Percentiles rank a stretch among this genome's conserved stretches.
Evolutionary conservation across 1,140 invertebrate genomes (phyloP).

Genomic region (Adelges cooleyi): DNA sequence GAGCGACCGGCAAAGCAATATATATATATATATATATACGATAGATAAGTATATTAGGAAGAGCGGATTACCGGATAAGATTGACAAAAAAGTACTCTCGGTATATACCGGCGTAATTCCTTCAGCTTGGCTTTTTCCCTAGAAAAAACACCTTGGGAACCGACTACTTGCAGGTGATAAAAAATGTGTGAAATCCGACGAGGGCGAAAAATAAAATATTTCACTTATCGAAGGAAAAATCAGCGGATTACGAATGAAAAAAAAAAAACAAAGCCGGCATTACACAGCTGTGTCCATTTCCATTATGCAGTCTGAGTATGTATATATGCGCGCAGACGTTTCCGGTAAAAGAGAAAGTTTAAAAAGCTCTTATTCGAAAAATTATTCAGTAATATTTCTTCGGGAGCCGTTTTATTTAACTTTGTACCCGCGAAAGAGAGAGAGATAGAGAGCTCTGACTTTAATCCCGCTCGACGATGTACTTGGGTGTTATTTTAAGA

Average conservation of each 20-base stretch:
- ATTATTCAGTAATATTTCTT: constrained; percentile 25
- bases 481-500: no score
- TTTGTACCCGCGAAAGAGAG: background rate
- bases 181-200: constrained; percentile 1
- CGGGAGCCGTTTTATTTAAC: constrained; percentile 10
- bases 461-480: constrained; percentile 16
- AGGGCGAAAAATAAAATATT: background rate
- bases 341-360: constrained; percentile 11
- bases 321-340: background rate
- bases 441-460: background rate
- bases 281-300: constrained; percentile 13
- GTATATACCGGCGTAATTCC: no score
- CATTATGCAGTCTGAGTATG: background rate
- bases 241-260: background rate
- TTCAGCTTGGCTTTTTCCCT: no score
- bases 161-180: constrained; percentile 12
- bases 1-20: no score
- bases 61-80: no score
- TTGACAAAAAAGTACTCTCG: no score
- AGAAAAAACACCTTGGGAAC: constrained; percentile 1
- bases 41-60: no score
- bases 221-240: background rate
- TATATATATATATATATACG: no score
- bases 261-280: constrained; percentile 3
- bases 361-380: constrained; percentile 14